Evolutionary conservation across 1,140 invertebrate species (phyloP), one percentile per base, ranked within the genome.

Genomic region (Penaeus indicus): DNA sequence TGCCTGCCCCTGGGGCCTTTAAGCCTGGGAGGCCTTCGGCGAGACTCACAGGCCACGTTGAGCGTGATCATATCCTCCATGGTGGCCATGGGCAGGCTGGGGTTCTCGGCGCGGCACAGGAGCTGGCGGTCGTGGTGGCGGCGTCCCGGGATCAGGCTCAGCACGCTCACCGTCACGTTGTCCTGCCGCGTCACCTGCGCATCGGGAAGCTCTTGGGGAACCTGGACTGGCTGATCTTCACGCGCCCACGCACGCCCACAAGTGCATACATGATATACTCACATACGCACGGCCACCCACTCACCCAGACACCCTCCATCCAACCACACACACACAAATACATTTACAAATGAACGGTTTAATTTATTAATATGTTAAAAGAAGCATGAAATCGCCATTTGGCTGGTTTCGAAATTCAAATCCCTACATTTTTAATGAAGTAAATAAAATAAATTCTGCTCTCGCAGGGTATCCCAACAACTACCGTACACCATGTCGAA

Each of bases 11-110:
- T 32, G 32, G 32, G 32, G 32, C 32, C 32, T 32, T 32, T 32
- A 2, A 32, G 32, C 32, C 32, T 32, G 32, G 32, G 32, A 32
- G 32, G 32, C 32, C 32, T 32, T 4, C 63, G 21, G 47, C 5
- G 47, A 47, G 19, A 90, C 87, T 78, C 69, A 90, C 90, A 90
- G 21, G 90, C 83, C 22, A 90, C 86, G 22, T 90, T 86, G 7
- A 90, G 77, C 27, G 87, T 86, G n/a, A 89, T 67, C 61, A 83
- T 90, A 16, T 90, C 86, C 67, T 90, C 86, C 22, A 90, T 64
- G 0, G 90, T 89, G 11, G 83, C 82, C 1, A 82, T 21, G 4
- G 87, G 86, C 22, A 90, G 90, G 18, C 25, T 22, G 13, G 90
- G 85, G 63, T 90, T 90, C 61, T 86, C 84, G 19, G 90, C 90